Conservation (phyloP, 2,113 vertebrate genomes). For the Pelusios castaneus region DNA sequence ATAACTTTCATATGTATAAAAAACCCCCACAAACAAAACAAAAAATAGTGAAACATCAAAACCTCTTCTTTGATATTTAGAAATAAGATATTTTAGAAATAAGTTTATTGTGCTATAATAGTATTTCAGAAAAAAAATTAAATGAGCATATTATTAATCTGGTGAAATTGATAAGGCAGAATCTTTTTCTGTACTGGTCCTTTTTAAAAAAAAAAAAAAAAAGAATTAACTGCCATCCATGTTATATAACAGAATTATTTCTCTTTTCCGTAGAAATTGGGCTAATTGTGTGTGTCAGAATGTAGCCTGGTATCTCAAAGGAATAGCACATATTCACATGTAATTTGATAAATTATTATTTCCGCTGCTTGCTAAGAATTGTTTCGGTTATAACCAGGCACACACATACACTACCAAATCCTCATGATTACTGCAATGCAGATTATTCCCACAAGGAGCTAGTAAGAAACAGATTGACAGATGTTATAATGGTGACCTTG, state of each 20-base stretch:
- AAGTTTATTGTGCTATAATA: not conserved
- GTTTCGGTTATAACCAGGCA: not conserved
- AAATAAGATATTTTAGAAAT: not conserved
- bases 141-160: not conserved
- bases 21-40: not conserved
- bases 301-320: not conserved
- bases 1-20: not conserved
- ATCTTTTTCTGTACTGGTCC: not conserved
- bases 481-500: not conserved
- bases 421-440: not conserved
- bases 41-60: not conserved
- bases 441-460: not conserved
- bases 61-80: not conserved
- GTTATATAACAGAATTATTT: not conserved
- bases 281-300: not conserved
- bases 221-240: not conserved
- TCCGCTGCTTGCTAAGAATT: not conserved
- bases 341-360: not conserved
- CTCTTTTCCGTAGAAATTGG: not conserved
- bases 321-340: not conserved
- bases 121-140: not conserved
- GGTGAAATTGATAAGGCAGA: not conserved
- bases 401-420: not conserved
- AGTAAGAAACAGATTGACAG: not conserved
- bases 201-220: too few species aligned